Base-by-base conservation (phyloP, 2,113 vertebrate species). In the Butorides virescens region DNA sequence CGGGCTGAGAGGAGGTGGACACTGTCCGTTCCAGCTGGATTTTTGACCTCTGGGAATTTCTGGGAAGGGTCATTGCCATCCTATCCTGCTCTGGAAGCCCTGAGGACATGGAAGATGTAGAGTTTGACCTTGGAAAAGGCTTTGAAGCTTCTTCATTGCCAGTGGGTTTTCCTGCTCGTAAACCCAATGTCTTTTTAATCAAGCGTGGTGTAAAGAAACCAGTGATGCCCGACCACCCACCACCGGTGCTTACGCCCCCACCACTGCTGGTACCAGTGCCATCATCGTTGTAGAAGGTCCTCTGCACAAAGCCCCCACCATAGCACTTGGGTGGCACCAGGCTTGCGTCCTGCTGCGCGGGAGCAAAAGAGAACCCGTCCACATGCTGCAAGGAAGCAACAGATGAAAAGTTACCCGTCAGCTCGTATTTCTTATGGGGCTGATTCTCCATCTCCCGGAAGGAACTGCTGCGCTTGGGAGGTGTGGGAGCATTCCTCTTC, bases 371-470 rank as follows among this genome's bases (percentile, higher is more conserved):
- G 82, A 99, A 98, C 88, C 99, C 98, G 34, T 99, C 99, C 21
- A 98, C 96, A 61, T 99, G 99, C 96, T 99, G 99, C 47, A 99
- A 96, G 61, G 99, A 98, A 95, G 98, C 94, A 90, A 98, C 97
- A 81, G 85, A 98, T 95, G 98, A 99, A 49, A 98, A 98, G 96
- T 98, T 98, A 91, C 99, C 98, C 29, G 99, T 99, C 92, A 99
- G 99, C 95, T 99, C 99, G 0, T 99, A 99, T 92, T 99, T 99
- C 96, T 99, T 99, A 87, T 99, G 99, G 79, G 99, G 99, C 91
- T 99, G 99, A 13, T 99, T 99, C 97, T 99, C 99, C 99, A 99
- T 99, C 97, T 99, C 99, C 52, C 99, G 98, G 97, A 99, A 99
- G 79, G 99, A 99, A 80, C 99, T 99, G 98, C 99, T 99, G 95